phyloP scores from a whole-genome alignment of 2,113 vertebrate species.

The Sinocyclocheilus anophthalmus region DNA sequence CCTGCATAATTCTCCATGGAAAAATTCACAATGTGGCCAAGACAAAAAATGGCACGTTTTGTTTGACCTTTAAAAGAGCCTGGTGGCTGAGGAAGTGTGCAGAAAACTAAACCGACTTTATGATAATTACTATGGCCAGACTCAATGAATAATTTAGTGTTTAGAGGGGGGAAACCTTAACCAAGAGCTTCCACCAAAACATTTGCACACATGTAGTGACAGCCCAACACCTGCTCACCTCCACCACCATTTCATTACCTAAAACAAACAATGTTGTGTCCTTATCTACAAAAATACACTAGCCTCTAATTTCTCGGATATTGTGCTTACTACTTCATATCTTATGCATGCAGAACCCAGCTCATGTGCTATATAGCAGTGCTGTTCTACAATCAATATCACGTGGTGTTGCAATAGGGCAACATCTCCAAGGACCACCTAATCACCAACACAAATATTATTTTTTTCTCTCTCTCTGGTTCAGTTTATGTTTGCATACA shows the following conservation, averaged over 20 bases:
- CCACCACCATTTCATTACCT: background rate
- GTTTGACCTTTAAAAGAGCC: constrained; percentile 27
- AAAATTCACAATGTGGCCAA: background rate
- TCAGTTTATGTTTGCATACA: constrained; percentile 55
- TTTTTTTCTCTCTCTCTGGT: background rate
- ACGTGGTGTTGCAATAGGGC: background rate
- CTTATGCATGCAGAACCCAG: constrained; percentile 22
- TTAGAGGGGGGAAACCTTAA: constrained; percentile 37
- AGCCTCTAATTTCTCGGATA: background rate
- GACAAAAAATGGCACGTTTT: constrained; percentile 15
- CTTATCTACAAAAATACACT: background rate
- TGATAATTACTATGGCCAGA: constrained; percentile 50
- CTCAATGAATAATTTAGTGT: constrained; percentile 59
- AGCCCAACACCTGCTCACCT: constrained; percentile 34
- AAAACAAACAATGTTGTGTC: background rate
- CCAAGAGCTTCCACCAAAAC: constrained; percentile 45
- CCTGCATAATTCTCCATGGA: background rate
- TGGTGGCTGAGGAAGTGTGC: constrained; percentile 24
- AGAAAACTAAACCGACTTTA: constrained; percentile 46
- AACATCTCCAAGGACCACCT: constrained; percentile 25
- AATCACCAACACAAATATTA: constrained; percentile 43
- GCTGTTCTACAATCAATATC: background rate
- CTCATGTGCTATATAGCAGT: background rate
- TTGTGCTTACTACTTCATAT: constrained; percentile 9
- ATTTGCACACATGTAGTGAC: constrained; percentile 35